Evolutionary conservation across 1,140 invertebrate species (phyloP).

Genomic region (Argopecten irradians): DNA sequence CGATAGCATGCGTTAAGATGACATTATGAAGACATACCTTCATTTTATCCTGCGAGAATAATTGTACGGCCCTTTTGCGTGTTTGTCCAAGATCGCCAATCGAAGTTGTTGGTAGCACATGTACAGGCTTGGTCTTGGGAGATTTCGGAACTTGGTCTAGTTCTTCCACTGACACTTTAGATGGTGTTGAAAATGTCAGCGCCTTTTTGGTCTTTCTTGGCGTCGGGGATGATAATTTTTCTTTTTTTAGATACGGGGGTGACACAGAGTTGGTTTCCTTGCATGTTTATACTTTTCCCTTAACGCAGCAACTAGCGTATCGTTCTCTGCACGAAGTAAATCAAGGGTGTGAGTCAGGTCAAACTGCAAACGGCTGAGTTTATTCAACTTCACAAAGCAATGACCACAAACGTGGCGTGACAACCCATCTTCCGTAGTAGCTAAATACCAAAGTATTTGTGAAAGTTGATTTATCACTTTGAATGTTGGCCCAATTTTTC

Average conservation of each 20-base stretch:
- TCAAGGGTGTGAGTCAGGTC: slow-evolving; percentile 5
- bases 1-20: too few relatives aligned
- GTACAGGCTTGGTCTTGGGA: too few relatives aligned
- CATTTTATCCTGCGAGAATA: too few relatives aligned
- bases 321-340: neutral
- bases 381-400: slow-evolving; percentile 38
- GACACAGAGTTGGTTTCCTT: neutral
- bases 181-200: neutral
- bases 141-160: too few relatives aligned
- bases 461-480: slow-evolving; percentile 2
- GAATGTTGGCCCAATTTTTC: slow-evolving; percentile 33
- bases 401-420: slow-evolving; percentile 4
- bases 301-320: neutral
- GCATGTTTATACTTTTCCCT: neutral
- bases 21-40: too few relatives aligned
- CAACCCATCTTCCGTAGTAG: neutral
- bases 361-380: slow-evolving; percentile 17
- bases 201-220: slow-evolving; percentile 30
- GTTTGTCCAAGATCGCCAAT: too few relatives aligned
- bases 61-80: too few relatives aligned
- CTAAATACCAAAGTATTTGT: slow-evolving; percentile 29
- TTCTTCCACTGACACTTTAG: too few relatives aligned
- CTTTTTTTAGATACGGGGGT: neutral
- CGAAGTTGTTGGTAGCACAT: too few relatives aligned
- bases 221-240: neutral